These are phyloP conservation scores for Rhegmatorhina hoffmannsi DNA, from an alignment of 2,113 vertebrate species.

Conservation along the genomic window DNA sequence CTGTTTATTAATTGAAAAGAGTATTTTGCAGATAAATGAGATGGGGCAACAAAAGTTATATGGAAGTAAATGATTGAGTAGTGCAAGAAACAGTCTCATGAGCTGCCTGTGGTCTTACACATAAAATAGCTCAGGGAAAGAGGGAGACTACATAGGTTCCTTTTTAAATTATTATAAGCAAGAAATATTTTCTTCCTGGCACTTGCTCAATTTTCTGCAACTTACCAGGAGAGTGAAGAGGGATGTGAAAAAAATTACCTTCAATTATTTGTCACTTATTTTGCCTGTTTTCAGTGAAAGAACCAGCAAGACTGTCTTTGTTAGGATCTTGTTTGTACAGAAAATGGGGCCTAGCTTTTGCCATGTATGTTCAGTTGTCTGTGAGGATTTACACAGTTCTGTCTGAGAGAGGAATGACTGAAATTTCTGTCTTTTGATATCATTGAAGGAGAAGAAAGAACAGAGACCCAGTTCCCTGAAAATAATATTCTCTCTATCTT, in stretches of 20 bases:
- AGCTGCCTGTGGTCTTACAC: background rate
- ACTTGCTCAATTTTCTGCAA: background rate
- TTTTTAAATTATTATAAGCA: background rate
- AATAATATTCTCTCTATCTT: background rate
- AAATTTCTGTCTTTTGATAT: background rate
- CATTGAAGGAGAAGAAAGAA: background rate
- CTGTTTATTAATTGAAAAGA: background rate
- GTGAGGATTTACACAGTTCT: background rate
- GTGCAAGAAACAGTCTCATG: background rate
- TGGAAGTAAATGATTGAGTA: background rate
- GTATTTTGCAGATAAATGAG: background rate
- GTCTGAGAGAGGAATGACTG: background rate
- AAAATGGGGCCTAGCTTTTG: background rate
- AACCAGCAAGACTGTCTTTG: background rate
- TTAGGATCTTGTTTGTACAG: background rate
- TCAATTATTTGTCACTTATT: background rate
- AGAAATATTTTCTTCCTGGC: background rate
- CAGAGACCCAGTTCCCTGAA: background rate
- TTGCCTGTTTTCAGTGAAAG: background rate
- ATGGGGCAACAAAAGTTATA: rapidly evolving
- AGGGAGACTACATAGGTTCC: background rate
- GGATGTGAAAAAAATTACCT: background rate
- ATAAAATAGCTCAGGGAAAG: background rate
- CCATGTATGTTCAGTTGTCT: background rate
- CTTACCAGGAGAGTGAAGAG: background rate